Conservation (phyloP, 1,140 invertebrate genomes). For the Varroa destructor region DNA sequence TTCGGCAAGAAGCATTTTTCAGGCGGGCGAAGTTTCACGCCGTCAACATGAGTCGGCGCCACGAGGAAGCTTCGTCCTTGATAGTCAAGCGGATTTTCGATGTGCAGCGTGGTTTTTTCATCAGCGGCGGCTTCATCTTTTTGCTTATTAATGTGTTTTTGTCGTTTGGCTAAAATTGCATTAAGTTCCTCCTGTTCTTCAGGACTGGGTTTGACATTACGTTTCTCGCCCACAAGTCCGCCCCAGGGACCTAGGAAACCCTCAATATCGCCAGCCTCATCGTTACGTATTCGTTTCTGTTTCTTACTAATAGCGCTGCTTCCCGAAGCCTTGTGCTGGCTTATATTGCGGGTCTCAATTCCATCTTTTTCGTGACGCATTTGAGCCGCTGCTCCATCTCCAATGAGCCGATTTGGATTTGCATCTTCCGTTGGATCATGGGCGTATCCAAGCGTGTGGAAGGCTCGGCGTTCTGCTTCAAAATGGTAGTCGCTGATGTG, state of each 20-base stretch:
- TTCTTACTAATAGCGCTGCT: constrained; percentile 48
- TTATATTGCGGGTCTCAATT: constrained; percentile 48
- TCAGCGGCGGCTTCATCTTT: constrained; percentile 81
- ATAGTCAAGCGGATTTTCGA: constrained; percentile 88
- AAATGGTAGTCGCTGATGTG: constrained; percentile 95
- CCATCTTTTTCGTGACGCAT: constrained; percentile 43
- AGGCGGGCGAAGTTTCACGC: constrained; percentile 77
- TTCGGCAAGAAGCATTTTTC: constrained; percentile 95
- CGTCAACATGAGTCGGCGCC: constrained; percentile 80
- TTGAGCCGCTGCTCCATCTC: constrained; percentile 57
- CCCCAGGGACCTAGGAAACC: constrained; percentile 97
- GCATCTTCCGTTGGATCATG: constrained; percentile 42
- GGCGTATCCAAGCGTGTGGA: constrained; percentile 47
- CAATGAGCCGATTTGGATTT: not conserved
- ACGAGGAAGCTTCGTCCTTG: constrained; percentile 89
- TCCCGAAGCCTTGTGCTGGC: not conserved
- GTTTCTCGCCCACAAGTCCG: constrained; percentile 77
- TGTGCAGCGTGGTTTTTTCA: constrained; percentile 86
- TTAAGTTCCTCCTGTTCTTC: constrained; percentile 84
- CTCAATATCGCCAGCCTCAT: constrained; percentile 76
- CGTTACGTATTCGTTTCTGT: constrained; percentile 78
- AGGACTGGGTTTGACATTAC: constrained; percentile 35
- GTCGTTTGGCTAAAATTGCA: constrained; percentile 80
- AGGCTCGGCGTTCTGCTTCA: constrained; percentile 91
- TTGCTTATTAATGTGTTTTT: constrained; percentile 59